Percentiles rank a stretch among this genome's conserved stretches.
Evolutionary conservation across 2,797 vertebrate genomes (phyloP).

Genomic region (Lithobates sylvaticus): DNA sequence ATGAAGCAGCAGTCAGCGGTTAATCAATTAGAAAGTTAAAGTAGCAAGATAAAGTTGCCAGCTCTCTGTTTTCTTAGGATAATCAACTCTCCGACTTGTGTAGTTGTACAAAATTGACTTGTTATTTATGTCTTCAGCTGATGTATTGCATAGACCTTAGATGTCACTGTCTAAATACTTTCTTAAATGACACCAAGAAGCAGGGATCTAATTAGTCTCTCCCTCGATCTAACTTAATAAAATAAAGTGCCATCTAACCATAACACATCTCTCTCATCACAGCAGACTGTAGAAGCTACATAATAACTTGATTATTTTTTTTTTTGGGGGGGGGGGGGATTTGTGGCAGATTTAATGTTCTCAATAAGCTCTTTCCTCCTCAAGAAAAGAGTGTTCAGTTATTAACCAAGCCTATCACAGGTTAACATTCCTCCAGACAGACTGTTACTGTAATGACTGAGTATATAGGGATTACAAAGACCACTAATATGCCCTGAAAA

Average conservation of each 20-base stretch:
- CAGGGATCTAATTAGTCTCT: conserved; percentile 70
- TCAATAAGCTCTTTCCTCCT: not conserved
- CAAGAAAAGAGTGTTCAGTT: not conserved
- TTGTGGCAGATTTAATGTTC: conserved; percentile 23
- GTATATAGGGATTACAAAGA: no score
- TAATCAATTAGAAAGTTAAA: conserved; percentile 73
- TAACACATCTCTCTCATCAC: conserved; percentile 64
- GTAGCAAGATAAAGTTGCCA: conserved; percentile 65
- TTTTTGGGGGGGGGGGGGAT: conserved; percentile 31
- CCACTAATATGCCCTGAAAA: no score
- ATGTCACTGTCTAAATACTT: conserved; percentile 70
- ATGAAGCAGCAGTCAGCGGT: conserved; percentile 70
- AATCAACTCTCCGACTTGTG: conserved; percentile 72
- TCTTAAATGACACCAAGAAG: conserved; percentile 68
- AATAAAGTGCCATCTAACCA: conserved; percentile 62
- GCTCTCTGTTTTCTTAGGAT: conserved; percentile 72
- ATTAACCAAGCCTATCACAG: not conserved
- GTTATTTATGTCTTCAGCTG: conserved; percentile 70
- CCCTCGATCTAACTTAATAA: conserved; percentile 66
- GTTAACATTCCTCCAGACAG: no score
- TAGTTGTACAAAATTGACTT: conserved; percentile 73
- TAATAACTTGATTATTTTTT: conserved; percentile 56
- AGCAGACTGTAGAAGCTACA: conserved; percentile 66
- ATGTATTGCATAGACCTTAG: conserved; percentile 72
- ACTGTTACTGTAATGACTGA: no score